These are phyloP conservation scores for Poecilia latipinna DNA, from an alignment of 2,113 vertebrate genomes.

Conservation along the genomic window DNA sequence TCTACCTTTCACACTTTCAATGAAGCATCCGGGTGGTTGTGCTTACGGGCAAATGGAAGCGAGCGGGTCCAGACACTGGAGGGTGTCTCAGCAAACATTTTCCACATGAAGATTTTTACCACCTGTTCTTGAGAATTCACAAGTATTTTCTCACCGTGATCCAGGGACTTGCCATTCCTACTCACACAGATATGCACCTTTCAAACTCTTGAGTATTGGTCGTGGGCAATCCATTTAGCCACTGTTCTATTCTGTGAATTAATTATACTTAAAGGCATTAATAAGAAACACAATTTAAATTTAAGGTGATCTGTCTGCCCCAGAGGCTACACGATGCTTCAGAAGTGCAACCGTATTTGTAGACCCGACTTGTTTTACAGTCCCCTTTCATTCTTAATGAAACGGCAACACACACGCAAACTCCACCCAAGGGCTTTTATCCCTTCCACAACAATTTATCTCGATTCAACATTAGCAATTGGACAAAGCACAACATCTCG, in stretches of 20 bases:
- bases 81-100: conserved; percentile 1
- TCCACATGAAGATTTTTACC: conserved; percentile 9
- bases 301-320: background rate
- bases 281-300: conserved; percentile 9
- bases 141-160: conserved; percentile 30
- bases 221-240: background rate
- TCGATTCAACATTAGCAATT: conserved; percentile 13
- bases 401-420: background rate
- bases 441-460: background rate
- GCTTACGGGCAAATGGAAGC: conserved; percentile 44
- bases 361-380: background rate
- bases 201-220: conserved; percentile 8
- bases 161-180: conserved; percentile 6
- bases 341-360: background rate
- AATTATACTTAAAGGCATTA: conserved; percentile 3
- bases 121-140: conserved; percentile 21
- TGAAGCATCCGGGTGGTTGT: conserved; percentile 22
- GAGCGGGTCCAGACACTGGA: conserved; percentile 7
- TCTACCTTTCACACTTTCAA: conserved; percentile 31
- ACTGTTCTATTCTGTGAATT: background rate
- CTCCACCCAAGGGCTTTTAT: background rate
- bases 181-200: background rate
- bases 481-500: conserved; percentile 9
- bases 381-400: background rate
- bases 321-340: background rate